Base-by-base conservation (phyloP, 1,140 invertebrate species). In the Zeugodacus cucurbitae region DNA sequence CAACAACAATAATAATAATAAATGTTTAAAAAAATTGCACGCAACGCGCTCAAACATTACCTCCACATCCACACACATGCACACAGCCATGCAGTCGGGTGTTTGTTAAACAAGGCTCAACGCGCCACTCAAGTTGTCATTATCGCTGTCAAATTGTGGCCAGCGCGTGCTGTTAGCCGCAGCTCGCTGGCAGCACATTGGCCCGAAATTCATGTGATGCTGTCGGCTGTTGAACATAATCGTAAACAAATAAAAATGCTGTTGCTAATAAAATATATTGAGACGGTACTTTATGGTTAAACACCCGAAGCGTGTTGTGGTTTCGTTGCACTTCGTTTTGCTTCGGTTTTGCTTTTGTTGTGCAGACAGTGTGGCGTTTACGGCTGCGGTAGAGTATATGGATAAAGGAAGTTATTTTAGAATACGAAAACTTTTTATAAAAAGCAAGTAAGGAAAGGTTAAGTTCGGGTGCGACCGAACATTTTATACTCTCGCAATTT, bases 171-270 rank as follows among this genome's bases (percentile, higher is more conserved):
- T 82, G 74, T 34, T 34, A 54, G 74, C 41, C 44, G 37, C 44
- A 82, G 44, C 74, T 41, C 48, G 74, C 41, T 37, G 22, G 37
- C 10, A n/a, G 37, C 74, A 20, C 74, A 26, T 54, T 82, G 41
- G 74, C 74, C 44, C 74, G n/a, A 82, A 82, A 82, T 82, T 82
- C 74, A 82, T 82, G 74, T 48, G 74, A 48, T 82, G 74, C 74
- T 82, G 74, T 82, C 74, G 74, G 74, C 74, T 82, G 74, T 82
- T 82, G 74, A 82, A 82, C 74, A 82, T 82, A 82, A 82, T 82
- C 74, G 74, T 82, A 82, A 82, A 82, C 74, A 82, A 82, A 82
- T 82, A 82, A 82, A 82, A 82, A 82, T 82, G 74, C n/a, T 82
- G 74, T 82, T 44, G 74, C 74, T 82, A 82, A 82, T 82, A 82